Evolutionary conservation across 2,797 vertebrate species (phyloP).

Genomic region (Pempheris klunzingeri): DNA sequence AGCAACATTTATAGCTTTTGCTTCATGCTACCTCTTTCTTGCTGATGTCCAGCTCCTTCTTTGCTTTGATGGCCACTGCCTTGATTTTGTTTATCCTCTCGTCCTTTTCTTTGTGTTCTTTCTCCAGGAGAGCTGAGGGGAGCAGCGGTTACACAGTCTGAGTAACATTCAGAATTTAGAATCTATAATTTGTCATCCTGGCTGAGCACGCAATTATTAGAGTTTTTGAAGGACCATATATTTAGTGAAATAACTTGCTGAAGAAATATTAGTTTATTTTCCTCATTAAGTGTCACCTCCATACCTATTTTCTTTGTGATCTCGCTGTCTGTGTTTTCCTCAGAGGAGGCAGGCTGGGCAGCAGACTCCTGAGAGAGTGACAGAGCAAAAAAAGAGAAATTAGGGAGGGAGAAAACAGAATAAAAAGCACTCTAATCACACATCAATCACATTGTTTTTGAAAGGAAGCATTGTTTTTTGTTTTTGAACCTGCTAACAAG

Average conservation of each 20-base stretch:
- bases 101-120: constrained; percentile 89
- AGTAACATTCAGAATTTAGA: constrained; percentile 2
- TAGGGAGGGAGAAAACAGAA: neutral
- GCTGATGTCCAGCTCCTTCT: constrained; percentile 93
- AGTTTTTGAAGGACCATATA: neutral
- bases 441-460: neutral
- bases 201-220: neutral
- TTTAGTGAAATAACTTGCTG: neutral
- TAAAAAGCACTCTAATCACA: neutral
- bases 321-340: constrained; percentile 81
- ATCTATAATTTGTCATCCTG: neutral
- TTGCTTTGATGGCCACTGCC: constrained; percentile 95
- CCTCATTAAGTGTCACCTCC: constrained; percentile 7
- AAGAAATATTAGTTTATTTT: neutral
- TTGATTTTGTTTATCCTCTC: constrained; percentile 96
- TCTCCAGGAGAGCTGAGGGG: constrained; percentile 84
- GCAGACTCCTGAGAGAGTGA: constrained; percentile 80
- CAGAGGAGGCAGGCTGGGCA: constrained; percentile 73
- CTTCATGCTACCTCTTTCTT: constrained; percentile 91
- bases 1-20: neutral
- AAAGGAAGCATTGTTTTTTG: neutral
- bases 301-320: constrained; percentile 92
- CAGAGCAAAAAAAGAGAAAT: constrained; percentile 33
- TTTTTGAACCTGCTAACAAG: neutral
- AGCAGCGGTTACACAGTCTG: constrained; percentile 6